Evolutionary conservation across 1,140 invertebrate genomes (phyloP).

Genomic region (Drosophila ficusphila): DNA sequence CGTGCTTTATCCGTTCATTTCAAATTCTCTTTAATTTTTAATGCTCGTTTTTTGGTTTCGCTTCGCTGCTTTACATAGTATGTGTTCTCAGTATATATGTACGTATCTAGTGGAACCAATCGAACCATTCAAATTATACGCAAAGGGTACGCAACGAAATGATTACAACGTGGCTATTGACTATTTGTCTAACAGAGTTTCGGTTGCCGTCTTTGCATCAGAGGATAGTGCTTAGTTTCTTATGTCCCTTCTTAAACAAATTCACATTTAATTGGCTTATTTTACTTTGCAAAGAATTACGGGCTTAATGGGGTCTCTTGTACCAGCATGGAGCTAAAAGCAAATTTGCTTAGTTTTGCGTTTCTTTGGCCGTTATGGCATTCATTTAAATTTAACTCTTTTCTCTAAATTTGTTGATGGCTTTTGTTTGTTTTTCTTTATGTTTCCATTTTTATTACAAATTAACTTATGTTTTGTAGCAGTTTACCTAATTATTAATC

Average conservation of each 20-base stretch:
- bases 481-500: slow-evolving; percentile 79
- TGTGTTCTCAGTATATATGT: slow-evolving; percentile 49
- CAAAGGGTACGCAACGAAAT: slow-evolving; percentile 47
- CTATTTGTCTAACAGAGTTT: slow-evolving; percentile 28
- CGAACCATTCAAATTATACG: slow-evolving; percentile 50
- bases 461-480: slow-evolving; percentile 60
- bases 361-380: slow-evolving; percentile 40
- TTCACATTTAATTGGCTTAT: slow-evolving; percentile 38
- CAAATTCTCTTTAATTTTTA: slow-evolving; percentile 55
- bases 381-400: slow-evolving; percentile 50
- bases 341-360: slow-evolving; percentile 36
- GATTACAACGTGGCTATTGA: slow-evolving; percentile 44
- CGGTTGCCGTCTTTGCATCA: slow-evolving; percentile 18
- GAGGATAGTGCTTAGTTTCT: slow-evolving; percentile 26
- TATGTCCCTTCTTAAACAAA: slow-evolving; percentile 23
- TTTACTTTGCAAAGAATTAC: slow-evolving; percentile 13
- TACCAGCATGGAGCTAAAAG: slow-evolving; percentile 44
- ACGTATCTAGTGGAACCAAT: slow-evolving; percentile 51
- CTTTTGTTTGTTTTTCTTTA: slow-evolving; percentile 5
- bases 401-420: slow-evolving; percentile 28
- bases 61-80: slow-evolving; percentile 46
- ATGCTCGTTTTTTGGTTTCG: slow-evolving; percentile 36
- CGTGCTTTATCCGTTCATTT: slow-evolving; percentile 11
- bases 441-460: slow-evolving; percentile 36
- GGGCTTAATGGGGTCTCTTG: slow-evolving; percentile 3